phyloP scores from a whole-genome alignment of 2,797 vertebrate species.

The Chloroceryle inda region DNA sequence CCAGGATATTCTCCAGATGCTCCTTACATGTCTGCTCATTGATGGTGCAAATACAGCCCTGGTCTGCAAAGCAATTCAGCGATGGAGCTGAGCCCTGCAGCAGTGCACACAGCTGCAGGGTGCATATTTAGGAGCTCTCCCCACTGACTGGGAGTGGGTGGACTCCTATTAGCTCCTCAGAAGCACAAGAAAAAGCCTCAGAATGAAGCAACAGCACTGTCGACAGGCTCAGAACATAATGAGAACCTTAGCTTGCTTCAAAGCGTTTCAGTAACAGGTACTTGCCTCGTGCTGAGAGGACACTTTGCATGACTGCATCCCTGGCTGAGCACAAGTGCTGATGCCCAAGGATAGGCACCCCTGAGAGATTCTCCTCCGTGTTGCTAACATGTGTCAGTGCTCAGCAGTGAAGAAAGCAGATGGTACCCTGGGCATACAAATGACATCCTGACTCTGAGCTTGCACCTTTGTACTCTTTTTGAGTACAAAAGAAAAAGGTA shows the following conservation, averaged over 20 bases:
- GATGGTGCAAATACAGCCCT: not conserved
- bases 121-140: not conserved
- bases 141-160: not conserved
- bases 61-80: not conserved
- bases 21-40: not conserved
- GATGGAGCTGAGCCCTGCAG: not conserved
- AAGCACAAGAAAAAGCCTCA: not conserved
- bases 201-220: not conserved
- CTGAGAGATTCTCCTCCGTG: not conserved
- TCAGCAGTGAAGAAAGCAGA: not conserved
- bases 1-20: not conserved
- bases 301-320: not conserved
- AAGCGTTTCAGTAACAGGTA: not conserved
- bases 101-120: not conserved
- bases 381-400: accelerated
- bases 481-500: not conserved
- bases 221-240: not conserved
- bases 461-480: no score
- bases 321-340: not conserved
- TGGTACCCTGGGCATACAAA: accelerated
- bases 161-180: not conserved
- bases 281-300: not conserved
- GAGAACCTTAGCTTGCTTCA: not conserved
- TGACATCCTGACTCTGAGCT: not conserved
- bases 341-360: not conserved